These are phyloP conservation scores for Leptura quadrifasciata DNA, from an alignment of 2,888 invertebrate species.

Conservation along the genomic window DNA sequence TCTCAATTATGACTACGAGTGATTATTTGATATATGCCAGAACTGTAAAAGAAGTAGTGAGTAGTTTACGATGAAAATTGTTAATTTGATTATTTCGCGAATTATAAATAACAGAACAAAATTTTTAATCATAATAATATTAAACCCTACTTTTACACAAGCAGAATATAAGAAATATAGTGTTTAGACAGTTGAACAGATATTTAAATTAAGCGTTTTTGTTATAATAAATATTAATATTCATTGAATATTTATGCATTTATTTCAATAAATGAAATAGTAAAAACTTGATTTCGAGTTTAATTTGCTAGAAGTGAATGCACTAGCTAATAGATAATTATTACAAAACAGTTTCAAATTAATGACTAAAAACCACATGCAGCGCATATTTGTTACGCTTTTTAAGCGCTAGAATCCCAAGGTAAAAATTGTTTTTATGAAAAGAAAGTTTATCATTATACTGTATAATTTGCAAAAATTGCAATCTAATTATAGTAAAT, in stretches of 20 bases:
- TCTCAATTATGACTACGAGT: too few species aligned
- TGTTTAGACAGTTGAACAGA: not conserved
- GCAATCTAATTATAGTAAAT: conserved; percentile 21
- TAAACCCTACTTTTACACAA: too few species aligned
- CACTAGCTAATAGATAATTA: conserved; percentile 15
- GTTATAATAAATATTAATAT: not conserved
- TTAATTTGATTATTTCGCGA: too few species aligned
- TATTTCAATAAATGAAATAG: not conserved
- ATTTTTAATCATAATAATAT: too few species aligned
- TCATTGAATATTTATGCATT: not conserved
- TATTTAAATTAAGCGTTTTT: conserved; percentile 1
- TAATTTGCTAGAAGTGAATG: conserved; percentile 14
- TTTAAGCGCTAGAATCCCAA: conserved; percentile 13
- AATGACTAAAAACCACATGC: conserved; percentile 22
- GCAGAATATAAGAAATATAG: not conserved
- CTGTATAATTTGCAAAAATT: not conserved
- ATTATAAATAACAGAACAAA: too few species aligned
- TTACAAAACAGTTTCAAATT: conserved; percentile 25
- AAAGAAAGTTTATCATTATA: conserved; percentile 34
- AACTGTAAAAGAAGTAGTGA: too few species aligned
- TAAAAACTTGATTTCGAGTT: conserved; percentile 6
- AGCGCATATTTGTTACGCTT: conserved; percentile 31
- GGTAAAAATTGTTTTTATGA: conserved; percentile 24
- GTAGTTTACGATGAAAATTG: too few species aligned
- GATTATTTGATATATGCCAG: too few species aligned